Conservation (phyloP, 2,888 invertebrate genomes). For the Leistus spinibarbis region DNA sequence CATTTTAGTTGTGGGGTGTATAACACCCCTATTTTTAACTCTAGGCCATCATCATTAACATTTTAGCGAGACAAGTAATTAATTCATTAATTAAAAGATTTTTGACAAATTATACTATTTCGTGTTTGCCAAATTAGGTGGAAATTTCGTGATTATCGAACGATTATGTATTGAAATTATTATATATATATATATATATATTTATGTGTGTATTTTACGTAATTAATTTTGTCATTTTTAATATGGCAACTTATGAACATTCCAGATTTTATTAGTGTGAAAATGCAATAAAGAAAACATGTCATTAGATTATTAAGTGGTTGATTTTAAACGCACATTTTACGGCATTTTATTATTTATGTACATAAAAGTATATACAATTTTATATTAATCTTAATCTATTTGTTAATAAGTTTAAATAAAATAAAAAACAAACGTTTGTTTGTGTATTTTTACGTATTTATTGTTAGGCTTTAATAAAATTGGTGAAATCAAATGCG, state of each 20-base stretch:
- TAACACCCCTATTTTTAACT: slow-evolving; percentile 88
- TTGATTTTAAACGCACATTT: background rate
- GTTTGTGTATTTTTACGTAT: background rate
- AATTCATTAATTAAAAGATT: background rate
- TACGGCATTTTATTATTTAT: background rate
- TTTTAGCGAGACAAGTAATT: background rate
- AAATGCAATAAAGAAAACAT: background rate
- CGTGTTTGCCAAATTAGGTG: slow-evolving; percentile 13
- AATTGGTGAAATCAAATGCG: background rate
- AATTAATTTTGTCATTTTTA: slow-evolving; percentile 44
- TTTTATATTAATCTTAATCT: background rate
- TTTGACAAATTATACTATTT: slow-evolving; percentile 10
- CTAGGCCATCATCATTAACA: slow-evolving; percentile 86
- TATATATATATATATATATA: slow-evolving; percentile 30
- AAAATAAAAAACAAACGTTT: background rate
- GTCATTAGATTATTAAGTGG: background rate
- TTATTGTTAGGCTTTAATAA: background rate
- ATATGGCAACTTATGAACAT: slow-evolving; percentile 53
- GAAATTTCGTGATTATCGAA: background rate
- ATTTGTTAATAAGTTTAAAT: background rate
- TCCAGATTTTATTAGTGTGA: background rate
- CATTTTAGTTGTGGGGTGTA: slow-evolving; percentile 83
- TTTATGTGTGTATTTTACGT: slow-evolving; percentile 32
- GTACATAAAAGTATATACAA: background rate
- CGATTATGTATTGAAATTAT: slow-evolving; percentile 16